Evolutionary conservation across 2,888 invertebrate genomes (phyloP), one percentile per base, ranked within the genome.

Genomic region (Tortricodes alternella): DNA sequence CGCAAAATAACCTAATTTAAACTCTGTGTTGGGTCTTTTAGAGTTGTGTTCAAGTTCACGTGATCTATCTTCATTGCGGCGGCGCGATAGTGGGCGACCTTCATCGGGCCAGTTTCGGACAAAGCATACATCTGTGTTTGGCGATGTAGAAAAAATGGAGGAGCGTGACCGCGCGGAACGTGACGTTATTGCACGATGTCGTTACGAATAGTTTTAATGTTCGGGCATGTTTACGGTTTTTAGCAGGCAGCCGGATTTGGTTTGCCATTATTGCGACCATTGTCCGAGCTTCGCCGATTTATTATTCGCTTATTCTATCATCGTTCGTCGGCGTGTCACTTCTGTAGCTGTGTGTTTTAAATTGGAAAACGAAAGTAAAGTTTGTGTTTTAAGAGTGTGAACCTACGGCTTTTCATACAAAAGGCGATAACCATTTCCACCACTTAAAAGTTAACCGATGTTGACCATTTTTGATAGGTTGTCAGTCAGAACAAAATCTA

Each of bases 101-200:
- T 86, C 82, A 68, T 53, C 41, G 44, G 68, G 73, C 83, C 78
- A 69, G 83, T 80, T 84, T 78, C 63, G 77, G 74, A 66, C 71
- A 73, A 64, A 70, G 74, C 74, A 76, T 78, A 76, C 73, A 73
- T 73, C 76, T 74, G 64, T 68, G 71, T 77, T 80, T 75, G 76
- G 78, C 73, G 70, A 70, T 71, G 77, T 78, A 72, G 77, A 76
- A 76, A 60, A 56, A 44, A 50, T 46, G 37, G 52, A 73, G 67
- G 68, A 72, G 73, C 83, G 80, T 80, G 78, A 80, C 72, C 66
- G 64, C 62, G 58, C 62, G 49, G 57, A 53, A 55, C 62, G 59
- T 60, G 62, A 61, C 57, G 64, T 49, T 60, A 58, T 58, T 46
- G 52, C 57, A 59, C 53, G 57, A 51, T 41, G 43, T 50, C 32